These are phyloP conservation scores for Lobophora halterata DNA, from an alignment of 2,888 invertebrate genomes.

Conservation along the genomic window DNA sequence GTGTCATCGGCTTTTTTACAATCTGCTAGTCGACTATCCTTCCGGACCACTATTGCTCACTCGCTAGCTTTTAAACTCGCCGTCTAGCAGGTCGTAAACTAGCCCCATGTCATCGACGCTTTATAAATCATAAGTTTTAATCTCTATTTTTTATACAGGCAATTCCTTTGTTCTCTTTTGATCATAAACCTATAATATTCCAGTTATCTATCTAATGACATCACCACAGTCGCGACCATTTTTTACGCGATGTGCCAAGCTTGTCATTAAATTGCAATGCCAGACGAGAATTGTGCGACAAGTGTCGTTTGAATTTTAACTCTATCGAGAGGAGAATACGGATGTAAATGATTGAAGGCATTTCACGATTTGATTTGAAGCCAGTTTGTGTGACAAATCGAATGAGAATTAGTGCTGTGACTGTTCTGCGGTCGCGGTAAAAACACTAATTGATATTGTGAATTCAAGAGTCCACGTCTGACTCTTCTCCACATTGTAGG, in stretches of 20 bases:
- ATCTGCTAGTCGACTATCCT: too few species aligned
- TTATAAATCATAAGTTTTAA: too few species aligned
- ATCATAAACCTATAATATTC: slow-evolving; percentile 26
- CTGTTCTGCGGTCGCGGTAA: slow-evolving; percentile 24
- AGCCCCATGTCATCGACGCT: too few species aligned
- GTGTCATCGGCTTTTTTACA: too few species aligned
- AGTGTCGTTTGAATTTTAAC: slow-evolving; percentile 30
- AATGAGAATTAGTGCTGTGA: slow-evolving; percentile 43
- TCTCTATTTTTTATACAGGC: slow-evolving; percentile 3
- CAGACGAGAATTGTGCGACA: slow-evolving; percentile 28
- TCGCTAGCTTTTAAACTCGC: too few species aligned
- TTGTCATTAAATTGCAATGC: slow-evolving; percentile 52
- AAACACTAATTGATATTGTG: slow-evolving; percentile 31
- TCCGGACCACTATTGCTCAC: too few species aligned
- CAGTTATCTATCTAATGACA: slow-evolving; percentile 46
- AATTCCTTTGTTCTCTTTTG: slow-evolving; percentile 6
- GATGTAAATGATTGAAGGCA: slow-evolving; percentile 12
- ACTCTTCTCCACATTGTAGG: too few species aligned
- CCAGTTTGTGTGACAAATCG: slow-evolving; percentile 48
- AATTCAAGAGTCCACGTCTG: too few species aligned
- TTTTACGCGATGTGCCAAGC: slow-evolving; percentile 46
- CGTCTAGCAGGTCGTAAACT: too few species aligned
- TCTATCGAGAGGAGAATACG: slow-evolving; percentile 24
- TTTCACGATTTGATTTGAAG: slow-evolving; percentile 32
- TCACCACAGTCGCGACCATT: slow-evolving; percentile 52